Base-by-base conservation (phyloP, 2,113 vertebrate genomes). In the Megalops atlanticus region DNA sequence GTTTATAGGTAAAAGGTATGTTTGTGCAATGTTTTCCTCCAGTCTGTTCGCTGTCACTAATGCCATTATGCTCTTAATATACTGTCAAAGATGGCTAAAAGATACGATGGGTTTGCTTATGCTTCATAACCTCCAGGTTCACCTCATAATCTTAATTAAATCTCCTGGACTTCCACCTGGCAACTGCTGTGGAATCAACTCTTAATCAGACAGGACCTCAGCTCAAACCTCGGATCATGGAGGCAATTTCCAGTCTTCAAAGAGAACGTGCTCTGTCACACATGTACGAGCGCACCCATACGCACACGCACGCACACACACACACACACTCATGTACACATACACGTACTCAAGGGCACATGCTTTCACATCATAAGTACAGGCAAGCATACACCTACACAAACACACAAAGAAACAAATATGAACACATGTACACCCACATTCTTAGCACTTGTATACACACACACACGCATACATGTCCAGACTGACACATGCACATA, bases 111-210 rank as follows among this genome's bases (percentile, higher is more conserved):
- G 80, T 82, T 86, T 88, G 85, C 86, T 88, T 88, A 81, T 83
- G 75, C 85, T 85, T 73, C 49, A 82, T 86, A 85, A 88, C 86
- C 80, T 86, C 86, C 82, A 81, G 73, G 83, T 88, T 88, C 81
- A 82, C 83, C 78, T 81, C 81, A 81, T 85, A 86, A 88, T 88
- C 86, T 88, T 88, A 88, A 88, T 88, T 88, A 86, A 88, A 88
- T 88, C 85, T 88, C 58, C 77, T 54, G 79, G 73, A 80, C 79
- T 81, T 76, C 80, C 75, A 80, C 81, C 74, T 47, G 80, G 73
- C 81, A 68, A 83, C 86, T 84, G 43, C 45, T 54, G 27, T 72
- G 78, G 77, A 78, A 86, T 72, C 81, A 82, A 87, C 84, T 86
- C 84, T 81, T 64, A 84, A 87, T 86, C 86, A 86, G 73, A 78